Evolutionary conservation across 2,797 vertebrate species (phyloP), one percentile per base, ranked within the genome.

Genomic region (Arrhamphus sclerolepis): DNA sequence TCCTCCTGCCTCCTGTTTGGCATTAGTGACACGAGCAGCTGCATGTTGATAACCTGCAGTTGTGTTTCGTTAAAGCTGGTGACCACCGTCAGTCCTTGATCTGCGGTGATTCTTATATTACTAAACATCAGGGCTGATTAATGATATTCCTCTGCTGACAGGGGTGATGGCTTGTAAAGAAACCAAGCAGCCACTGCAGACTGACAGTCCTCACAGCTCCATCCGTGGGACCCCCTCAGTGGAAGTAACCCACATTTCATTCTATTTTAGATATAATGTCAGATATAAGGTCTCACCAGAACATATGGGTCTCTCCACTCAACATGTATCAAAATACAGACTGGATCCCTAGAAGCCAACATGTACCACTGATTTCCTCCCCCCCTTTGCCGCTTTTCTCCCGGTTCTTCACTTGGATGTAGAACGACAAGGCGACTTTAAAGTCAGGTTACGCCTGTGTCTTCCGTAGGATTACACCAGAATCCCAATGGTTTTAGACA

Each of bases 241-340:
- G 86, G 89, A 91, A 78, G 74, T 89, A 91, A 90, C 92, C 90
- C 85, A 93, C 77, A 91, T 92, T 91, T 91, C 70, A 72, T 62
- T 84, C 80, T 85, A 87, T 91, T 91, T 91, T 80, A 64, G 79
- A 80, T 64, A 67, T 79, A 81, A 88, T 82, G 84, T 88, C 80
- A 85, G 77, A 84, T 78, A 56, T 68, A 77, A 78, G 80, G 75
- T 68, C 69, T 68, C 55, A 51, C 66, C 51, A 46, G 81, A 84
- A 82, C 72, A 86, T 72, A 61, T 48, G 66, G 73, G 79, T 72
- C 73, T 61, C 75, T 79, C 57, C 53, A 50, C 72, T 72, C 74
- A 43, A 68, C 54, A 48, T 62, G 70, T 66, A 81, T 81, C 72
- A 83, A 46, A 77, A 81, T 44, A 20, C 42, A 56, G 61, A 58